Percentiles rank a stretch among this genome's conserved stretches.
Evolutionary conservation across 2,888 invertebrate species (phyloP).

Genomic region (Syritta pipiens): DNA sequence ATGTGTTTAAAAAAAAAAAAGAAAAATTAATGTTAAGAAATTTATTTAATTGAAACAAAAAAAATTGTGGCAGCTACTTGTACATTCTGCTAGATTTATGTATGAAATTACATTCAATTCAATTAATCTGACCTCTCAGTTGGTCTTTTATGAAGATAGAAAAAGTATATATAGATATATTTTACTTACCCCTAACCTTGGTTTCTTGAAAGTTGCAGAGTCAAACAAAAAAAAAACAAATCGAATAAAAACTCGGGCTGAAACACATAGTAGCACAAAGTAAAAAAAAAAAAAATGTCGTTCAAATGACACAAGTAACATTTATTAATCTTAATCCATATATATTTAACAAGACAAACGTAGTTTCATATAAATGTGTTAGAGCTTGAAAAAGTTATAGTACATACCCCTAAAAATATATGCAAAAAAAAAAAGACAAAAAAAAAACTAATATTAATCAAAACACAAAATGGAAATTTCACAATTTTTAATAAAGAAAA

Average conservation of each 20-base stretch:
- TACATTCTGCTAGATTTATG: slow-evolving; percentile 37
- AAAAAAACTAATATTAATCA: neutral
- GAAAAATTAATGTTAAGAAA: slow-evolving; percentile 13
- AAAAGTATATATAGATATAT: slow-evolving; percentile 5
- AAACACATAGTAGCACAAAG: slow-evolving; percentile 62
- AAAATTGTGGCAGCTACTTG: slow-evolving; percentile 47
- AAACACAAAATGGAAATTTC: slow-evolving; percentile 28
- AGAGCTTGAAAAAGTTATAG: slow-evolving; percentile 24
- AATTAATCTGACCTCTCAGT: neutral
- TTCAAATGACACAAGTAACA: slow-evolving; percentile 23
- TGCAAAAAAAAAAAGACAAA: slow-evolving; percentile 13
- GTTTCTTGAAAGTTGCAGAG: slow-evolving; percentile 55
- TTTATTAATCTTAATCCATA: slow-evolving; percentile 27
- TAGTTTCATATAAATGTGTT: slow-evolving; percentile 47
- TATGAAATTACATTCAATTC: slow-evolving; percentile 18
- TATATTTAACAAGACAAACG: slow-evolving; percentile 37
- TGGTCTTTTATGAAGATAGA: no score
- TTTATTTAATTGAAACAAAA: neutral
- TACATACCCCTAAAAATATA: neutral
- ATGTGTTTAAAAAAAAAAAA: slow-evolving; percentile 30
- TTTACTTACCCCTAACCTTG: slow-evolving; percentile 36
- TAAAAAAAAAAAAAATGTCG: slow-evolving; percentile 9
- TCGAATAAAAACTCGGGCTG: slow-evolving; percentile 64
- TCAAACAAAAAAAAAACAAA: slow-evolving; percentile 23
- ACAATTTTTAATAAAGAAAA: slow-evolving; percentile 16